phyloP scores from a whole-genome alignment of 2,113 vertebrate genomes.

The Melanocharis versteri region DNA sequence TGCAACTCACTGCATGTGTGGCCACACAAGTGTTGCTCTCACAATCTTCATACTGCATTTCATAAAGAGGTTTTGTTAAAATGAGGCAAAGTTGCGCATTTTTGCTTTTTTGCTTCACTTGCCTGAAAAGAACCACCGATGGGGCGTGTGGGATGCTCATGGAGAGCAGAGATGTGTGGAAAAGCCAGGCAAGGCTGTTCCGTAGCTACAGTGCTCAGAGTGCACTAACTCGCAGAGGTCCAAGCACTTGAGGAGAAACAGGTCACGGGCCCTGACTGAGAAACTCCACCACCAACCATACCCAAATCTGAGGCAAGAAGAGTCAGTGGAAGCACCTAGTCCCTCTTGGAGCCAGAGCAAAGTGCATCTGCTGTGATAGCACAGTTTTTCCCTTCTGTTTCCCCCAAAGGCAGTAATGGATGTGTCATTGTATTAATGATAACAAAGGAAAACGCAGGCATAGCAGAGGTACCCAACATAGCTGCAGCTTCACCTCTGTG shows the following conservation, averaged over 20 bases:
- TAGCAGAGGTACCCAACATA: background rate
- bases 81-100: background rate
- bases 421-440: background rate
- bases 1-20: accelerated
- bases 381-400: background rate
- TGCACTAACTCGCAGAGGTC: background rate
- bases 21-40: background rate
- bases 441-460: background rate
- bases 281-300: accelerated
- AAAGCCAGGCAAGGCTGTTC: background rate
- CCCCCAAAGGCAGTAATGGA: background rate
- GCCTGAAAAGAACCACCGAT: background rate
- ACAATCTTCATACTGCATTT: background rate
- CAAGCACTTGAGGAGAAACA: background rate
- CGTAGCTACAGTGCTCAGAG: background rate
- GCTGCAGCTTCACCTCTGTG: background rate
- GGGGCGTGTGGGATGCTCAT: accelerated
- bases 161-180: background rate
- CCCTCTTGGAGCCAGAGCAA: background rate
- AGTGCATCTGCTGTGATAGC: background rate
- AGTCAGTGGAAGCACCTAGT: background rate
- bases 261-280: accelerated
- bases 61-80: background rate
- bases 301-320: background rate
- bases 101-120: background rate